Base-by-base conservation (phyloP, 2,888 invertebrate genomes). In the Hetaerina titia region DNA sequence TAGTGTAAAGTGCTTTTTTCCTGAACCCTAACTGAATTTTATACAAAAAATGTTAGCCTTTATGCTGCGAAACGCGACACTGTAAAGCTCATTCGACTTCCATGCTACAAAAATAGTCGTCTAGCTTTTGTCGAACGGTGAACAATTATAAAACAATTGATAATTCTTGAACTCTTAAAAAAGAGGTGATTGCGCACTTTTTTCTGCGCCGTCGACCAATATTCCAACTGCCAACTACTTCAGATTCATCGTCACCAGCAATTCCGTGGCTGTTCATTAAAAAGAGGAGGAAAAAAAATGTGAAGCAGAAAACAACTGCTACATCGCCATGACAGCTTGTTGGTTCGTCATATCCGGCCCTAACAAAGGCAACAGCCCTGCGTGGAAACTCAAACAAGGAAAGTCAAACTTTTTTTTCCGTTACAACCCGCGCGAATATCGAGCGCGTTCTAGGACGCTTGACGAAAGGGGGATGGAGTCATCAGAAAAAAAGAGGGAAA, bases 371-470 rank as follows among this genome's bases (percentile, higher is more conserved):
- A 69, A 22, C 69, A 7, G 6, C 5, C 60, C 5, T 11, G n/a
- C 31, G 31, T 31, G 25, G 81, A 81, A 81, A 81, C 81, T 81
- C 81, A 81, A 81, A 81, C 81, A 81, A 81, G 81, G 81, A 31
- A 31, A n/a, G 69, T 5, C 22, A 69, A 81, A 81, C 81, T 81
- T 81, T 81, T 81, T 81, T n/a, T 17, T 7, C 25, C 25, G 31
- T 81, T 81, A 81, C 31, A 31, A 11, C 31, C 81, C 8, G 81
- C n/a, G 81, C n/a, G 81, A 81, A 81, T 81, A 81, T 81, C 81
- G 81, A 31, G 81, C 60, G 60, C 81, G 25, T 19, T 17, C 69
- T 13, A 25, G 11, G 81, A 81, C 13, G 81, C 13, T 45, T 45
- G 45, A 45, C 2, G 45, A 45, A 45, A 45, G 45, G 45, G 45